These are phyloP conservation scores for Pardalotus punctatus DNA, from an alignment of 2,113 vertebrate species.

Conservation along the genomic window DNA sequence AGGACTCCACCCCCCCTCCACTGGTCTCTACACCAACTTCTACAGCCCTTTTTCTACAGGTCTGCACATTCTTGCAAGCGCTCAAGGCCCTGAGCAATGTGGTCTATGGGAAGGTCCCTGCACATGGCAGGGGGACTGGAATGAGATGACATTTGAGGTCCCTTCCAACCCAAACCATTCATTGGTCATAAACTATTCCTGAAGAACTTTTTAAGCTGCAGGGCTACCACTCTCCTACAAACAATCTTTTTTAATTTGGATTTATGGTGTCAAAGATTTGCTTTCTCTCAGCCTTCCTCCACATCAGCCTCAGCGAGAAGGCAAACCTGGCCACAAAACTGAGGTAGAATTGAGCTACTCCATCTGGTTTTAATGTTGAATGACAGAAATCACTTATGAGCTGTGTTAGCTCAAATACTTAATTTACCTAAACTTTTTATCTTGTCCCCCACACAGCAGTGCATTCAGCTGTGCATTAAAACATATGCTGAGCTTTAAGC, in stretches of 20 bases:
- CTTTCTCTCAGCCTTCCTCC: neutral
- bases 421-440: neutral
- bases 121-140: neutral
- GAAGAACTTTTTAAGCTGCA: neutral
- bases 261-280: neutral
- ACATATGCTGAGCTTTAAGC: neutral
- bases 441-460: neutral
- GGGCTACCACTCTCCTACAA: neutral
- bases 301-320: neutral
- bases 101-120: neutral
- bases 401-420: neutral
- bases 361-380: neutral
- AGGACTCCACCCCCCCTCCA: neutral
- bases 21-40: neutral
- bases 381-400: neutral
- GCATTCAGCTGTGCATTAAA: neutral
- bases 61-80: neutral
- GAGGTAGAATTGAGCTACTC: neutral
- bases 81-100: rapidly evolving
- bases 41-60: neutral
- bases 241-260: neutral
- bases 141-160: neutral
- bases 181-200: neutral
- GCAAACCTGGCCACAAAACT: neutral
- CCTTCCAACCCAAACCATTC: neutral